A percentile compares a stretch with the other conserved stretches of the same genome.
Conservation (phyloP, 2,113 vertebrate species). For the Sander vitreus region DNA sequence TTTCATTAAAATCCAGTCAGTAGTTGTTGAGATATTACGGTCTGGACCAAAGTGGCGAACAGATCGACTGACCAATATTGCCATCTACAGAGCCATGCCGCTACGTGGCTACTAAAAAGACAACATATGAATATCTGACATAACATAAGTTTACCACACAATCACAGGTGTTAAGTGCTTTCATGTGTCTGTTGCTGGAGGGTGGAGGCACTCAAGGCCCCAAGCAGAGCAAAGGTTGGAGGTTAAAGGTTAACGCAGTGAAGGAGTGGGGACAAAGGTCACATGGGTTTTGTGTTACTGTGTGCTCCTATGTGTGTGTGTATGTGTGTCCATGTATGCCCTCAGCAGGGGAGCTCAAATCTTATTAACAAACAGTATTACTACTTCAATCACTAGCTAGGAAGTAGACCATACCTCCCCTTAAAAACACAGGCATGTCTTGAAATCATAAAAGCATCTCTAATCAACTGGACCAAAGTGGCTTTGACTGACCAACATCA, state of each 20-base stretch:
- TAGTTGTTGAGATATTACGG: neutral
- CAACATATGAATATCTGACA: neutral
- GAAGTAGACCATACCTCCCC: slow-evolving; percentile 10
- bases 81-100: neutral
- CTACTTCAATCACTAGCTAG: slow-evolving; percentile 36
- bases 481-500: neutral
- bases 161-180: slow-evolving; percentile 53
- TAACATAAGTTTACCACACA: neutral
- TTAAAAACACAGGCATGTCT: slow-evolving; percentile 13
- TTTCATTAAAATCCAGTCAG: neutral
- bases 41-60: neutral
- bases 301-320: slow-evolving; percentile 37
- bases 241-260: slow-evolving; percentile 62
- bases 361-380: slow-evolving; percentile 61
- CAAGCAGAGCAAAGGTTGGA: slow-evolving; percentile 39
- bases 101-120: neutral
- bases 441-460: neutral
- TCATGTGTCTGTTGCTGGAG: slow-evolving; percentile 32
- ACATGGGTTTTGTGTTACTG: slow-evolving; percentile 47
- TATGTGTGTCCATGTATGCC: slow-evolving; percentile 17
- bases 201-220: slow-evolving; percentile 13
- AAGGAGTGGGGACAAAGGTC: slow-evolving; percentile 60
- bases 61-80: too few relatives aligned
- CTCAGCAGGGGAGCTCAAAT: slow-evolving; percentile 44
- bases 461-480: neutral